Evolutionary conservation across 2,888 invertebrate genomes (phyloP), one percentile per base, ranked within the genome.

Genomic region (Thecocarcelia acutangulata): DNA sequence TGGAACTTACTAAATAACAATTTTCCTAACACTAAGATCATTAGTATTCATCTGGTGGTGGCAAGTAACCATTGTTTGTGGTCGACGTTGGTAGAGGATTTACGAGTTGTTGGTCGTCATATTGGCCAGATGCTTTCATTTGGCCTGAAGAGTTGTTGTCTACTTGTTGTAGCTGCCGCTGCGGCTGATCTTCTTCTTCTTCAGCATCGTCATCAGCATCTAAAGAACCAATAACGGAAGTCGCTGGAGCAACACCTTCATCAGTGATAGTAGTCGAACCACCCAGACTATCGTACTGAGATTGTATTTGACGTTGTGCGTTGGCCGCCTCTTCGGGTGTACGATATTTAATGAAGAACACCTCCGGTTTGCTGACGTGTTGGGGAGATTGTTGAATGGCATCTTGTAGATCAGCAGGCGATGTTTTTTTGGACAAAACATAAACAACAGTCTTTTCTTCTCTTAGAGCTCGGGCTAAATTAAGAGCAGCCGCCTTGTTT

Each of bases 371-470:
- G 81, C 86, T 89, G 48, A 90, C 86, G 28, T 86, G 85, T 63
- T 89, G 88, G 33, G 90, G 90, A 2, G 87, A 86, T 40, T 90
- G 88, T 64, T 87, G 85, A 13, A 89, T 85, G 63, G 90, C 89
- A 12, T 89, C 89, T 82, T 90, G 89, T 73, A 90, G 76, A 59
- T 90, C 90, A 17, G 88, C 61, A 2, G 90, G 88, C 0, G 88
- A 85, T 0, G 89, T 89, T 85, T 91, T 91, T 86, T 91, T 90
- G 56, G 88, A 87, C 84, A 91, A 85, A 68, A 91, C 90, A 84
- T 91, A 91, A 33, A 91, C 90, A 40, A 91, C 90, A 0, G 91
- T 91, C 85, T 91, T 91, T 84, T 91, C 90, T 83, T 91, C 89
- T 63, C 89, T 90, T 73, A 90, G 83, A 0, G 87, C 85, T 81